Evolutionary conservation across 2,797 vertebrate genomes (phyloP), one percentile per base, ranked within the genome.

Genomic region (Picus viridis): DNA sequence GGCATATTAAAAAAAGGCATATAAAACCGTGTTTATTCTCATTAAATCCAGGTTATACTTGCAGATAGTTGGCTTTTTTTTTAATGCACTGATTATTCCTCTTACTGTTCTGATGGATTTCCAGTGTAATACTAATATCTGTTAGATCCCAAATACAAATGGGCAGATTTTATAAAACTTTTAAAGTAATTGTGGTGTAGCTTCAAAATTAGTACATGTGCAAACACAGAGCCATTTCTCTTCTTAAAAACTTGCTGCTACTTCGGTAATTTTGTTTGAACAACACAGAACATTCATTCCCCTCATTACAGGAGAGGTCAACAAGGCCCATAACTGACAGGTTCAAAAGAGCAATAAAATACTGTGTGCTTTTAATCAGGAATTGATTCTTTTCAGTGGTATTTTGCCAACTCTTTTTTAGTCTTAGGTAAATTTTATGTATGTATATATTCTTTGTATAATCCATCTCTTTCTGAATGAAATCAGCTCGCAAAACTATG

Each of bases 291-390:
- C 29, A 34, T 63, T 95, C 89, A 45, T 71, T 56, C 70, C 70
- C 58, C 54, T 76, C 14, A 6, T 61, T 91, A 45, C 27, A 59
- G 73, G 45, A 93, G 70, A 87, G 73, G 91, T 81, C 86, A 92
- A 13, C 84, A 49, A 71, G 67, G 54, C 62, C 91, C 6, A 6
- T 83, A 92, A 89, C 63, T 69, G 71, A 67, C 74, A 69, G 62
- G 49, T 92, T 94, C 67, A 34, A 85, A 85, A 94, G 89, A 88
- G 95, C 71, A 91, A 91, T 92, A 76, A 94, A 91, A 88, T 62
- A 16, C 27, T 1, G 1, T 72, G 30, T 92, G 47, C 74, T 83
- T 86, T 81, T 73, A 75, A 73, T 68, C 14, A 36, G 24, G 68
- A 93, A 49, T 80, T 34, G 47, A 41, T 73, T 11, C 2, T 56